Evolutionary conservation across 2,113 vertebrate species (phyloP).

Genomic region (Mormyrus lacerda): DNA sequence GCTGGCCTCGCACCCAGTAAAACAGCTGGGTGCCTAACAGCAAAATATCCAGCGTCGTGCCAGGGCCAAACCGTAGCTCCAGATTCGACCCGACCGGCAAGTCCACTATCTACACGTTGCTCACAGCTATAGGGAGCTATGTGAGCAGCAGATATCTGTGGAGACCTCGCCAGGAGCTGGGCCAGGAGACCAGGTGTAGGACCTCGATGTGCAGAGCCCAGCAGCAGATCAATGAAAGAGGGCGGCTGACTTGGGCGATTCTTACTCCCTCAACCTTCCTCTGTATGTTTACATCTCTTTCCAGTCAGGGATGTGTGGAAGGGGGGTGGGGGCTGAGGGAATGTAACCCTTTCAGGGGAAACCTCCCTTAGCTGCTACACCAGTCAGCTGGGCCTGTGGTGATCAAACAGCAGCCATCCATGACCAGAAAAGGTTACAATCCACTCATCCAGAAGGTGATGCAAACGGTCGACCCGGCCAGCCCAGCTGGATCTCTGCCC

Average conservation of each 20-base stretch:
- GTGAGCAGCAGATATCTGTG: not conserved
- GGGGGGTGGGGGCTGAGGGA: not conserved
- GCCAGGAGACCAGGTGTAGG: constrained; percentile 21
- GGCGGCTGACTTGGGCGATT: constrained; percentile 31
- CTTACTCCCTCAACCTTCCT: not conserved
- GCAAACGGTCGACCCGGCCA: not conserved
- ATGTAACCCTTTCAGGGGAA: not conserved
- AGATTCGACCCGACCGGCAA: not conserved
- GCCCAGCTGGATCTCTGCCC: not conserved
- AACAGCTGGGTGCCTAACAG: not conserved
- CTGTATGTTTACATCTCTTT: constrained; percentile 16
- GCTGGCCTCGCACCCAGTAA: not conserved
- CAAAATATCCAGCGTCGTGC: not conserved
- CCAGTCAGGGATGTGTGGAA: not conserved
- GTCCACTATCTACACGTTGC: not conserved
- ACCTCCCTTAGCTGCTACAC: constrained; percentile 29
- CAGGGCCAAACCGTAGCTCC: not conserved
- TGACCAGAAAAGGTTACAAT: not conserved
- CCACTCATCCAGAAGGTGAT: not conserved
- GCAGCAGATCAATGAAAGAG: constrained; percentile 24
- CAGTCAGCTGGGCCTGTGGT: constrained; percentile 42
- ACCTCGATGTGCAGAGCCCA: not conserved
- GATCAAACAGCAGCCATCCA: not conserved
- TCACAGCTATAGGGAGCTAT: not conserved
- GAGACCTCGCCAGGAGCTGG: not conserved